Percentiles rank a stretch among this genome's conserved stretches.
Evolutionary conservation across 2,113 vertebrate genomes (phyloP).

Genomic region (Malurus melanocephalus): DNA sequence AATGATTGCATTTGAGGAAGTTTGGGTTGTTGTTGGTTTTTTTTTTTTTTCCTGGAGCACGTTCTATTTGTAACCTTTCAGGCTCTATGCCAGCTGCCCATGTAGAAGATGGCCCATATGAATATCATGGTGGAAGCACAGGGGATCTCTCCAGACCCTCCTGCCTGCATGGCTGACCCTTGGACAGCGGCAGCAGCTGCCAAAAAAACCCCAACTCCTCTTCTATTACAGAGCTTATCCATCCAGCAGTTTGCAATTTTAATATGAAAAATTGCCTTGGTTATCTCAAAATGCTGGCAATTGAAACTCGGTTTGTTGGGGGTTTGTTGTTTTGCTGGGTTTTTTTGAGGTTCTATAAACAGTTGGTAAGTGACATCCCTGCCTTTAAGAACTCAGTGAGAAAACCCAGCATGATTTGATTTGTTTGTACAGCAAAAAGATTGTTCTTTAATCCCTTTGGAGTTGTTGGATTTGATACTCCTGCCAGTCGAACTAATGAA

Average conservation of each 20-base stretch:
- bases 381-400: constrained; percentile 30
- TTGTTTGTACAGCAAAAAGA: not conserved
- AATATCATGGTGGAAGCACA: not conserved
- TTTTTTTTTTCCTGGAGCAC: not conserved
- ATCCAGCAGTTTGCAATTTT: not conserved
- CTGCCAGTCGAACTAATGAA: constrained; percentile 42
- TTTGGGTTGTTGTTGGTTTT: no score
- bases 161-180: not conserved
- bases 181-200: not conserved
- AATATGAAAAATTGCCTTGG: not conserved
- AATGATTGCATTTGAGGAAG: no score
- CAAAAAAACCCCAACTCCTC: not conserved
- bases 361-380: not conserved
- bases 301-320: not conserved
- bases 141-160: not conserved
- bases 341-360: constrained; percentile 9
- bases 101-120: not conserved
- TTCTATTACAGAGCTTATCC: not conserved
- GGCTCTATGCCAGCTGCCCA: not conserved
- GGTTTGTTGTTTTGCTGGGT: not conserved
- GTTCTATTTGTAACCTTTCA: not conserved
- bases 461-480: constrained; percentile 31
- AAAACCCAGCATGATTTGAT: constrained; percentile 21
- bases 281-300: not conserved
- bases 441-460: constrained; percentile 38